Evolutionary conservation across 2,113 vertebrate species (phyloP).

Genomic region (Pachycephala philippinensis): DNA sequence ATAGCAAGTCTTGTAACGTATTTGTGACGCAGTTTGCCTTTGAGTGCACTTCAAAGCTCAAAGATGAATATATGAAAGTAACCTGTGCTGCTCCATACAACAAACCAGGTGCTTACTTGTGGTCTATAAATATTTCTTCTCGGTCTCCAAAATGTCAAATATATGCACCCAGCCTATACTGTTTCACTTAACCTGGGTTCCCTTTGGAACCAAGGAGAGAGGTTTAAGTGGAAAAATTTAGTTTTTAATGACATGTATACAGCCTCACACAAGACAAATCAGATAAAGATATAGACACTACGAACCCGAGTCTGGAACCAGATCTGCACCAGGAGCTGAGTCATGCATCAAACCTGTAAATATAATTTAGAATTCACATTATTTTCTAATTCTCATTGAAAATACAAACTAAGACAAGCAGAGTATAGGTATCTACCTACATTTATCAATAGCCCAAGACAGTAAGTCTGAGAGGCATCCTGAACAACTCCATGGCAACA

Average conservation of each 20-base stretch:
- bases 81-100: neutral
- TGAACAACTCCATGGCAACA: neutral
- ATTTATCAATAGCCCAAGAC: neutral
- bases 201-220: neutral
- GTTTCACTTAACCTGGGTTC: neutral
- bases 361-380: neutral
- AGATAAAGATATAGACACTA: neutral
- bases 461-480: neutral
- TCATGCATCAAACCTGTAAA: neutral
- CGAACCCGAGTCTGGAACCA: rapidly evolving
- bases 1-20: neutral
- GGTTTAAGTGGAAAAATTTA: neutral
- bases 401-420: neutral
- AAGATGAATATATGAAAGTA: neutral
- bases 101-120: neutral
- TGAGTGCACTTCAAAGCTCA: neutral
- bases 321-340: neutral
- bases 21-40: neutral
- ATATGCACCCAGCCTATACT: neutral
- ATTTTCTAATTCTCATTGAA: neutral
- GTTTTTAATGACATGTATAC: neutral
- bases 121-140: neutral
- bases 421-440: neutral
- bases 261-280: neutral
- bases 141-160: neutral